Conservation (phyloP, 2,888 invertebrate genomes). For the Strigamia crassipes region DNA sequence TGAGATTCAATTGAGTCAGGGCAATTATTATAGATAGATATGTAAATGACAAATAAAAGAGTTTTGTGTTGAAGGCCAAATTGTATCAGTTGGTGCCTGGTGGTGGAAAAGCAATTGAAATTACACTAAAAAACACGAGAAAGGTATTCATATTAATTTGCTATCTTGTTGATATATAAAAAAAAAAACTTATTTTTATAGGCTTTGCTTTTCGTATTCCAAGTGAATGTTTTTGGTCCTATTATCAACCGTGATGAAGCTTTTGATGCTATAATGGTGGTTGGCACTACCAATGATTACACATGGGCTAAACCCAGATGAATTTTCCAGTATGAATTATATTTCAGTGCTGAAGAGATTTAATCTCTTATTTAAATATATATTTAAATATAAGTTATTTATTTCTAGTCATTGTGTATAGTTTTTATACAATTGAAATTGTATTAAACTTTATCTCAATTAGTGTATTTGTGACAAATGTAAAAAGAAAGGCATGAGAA, state of each 20-base stretch:
- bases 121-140: neutral
- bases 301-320: neutral
- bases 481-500: no score
- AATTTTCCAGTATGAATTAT: no score
- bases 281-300: neutral
- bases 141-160: neutral
- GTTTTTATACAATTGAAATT: no score
- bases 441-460: no score
- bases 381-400: no score
- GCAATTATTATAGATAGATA: neutral
- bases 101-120: conserved; percentile 34
- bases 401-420: no score
- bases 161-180: neutral
- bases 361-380: no score
- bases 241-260: conserved; percentile 44
- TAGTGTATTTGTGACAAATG: no score
- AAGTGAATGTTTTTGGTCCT: conserved; percentile 7
- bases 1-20: neutral
- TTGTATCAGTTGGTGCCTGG: conserved; percentile 23
- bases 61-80: neutral
- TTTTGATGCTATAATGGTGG: conserved; percentile 18
- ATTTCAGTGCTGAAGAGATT: no score
- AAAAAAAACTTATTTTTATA: conserved; percentile 7
- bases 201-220: conserved; percentile 37
- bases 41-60: neutral